A percentile compares a stretch with the other conserved stretches of the same genome.
Conservation (phyloP, 2,888 invertebrate species). For the Meiosimyza decipiens region DNA sequence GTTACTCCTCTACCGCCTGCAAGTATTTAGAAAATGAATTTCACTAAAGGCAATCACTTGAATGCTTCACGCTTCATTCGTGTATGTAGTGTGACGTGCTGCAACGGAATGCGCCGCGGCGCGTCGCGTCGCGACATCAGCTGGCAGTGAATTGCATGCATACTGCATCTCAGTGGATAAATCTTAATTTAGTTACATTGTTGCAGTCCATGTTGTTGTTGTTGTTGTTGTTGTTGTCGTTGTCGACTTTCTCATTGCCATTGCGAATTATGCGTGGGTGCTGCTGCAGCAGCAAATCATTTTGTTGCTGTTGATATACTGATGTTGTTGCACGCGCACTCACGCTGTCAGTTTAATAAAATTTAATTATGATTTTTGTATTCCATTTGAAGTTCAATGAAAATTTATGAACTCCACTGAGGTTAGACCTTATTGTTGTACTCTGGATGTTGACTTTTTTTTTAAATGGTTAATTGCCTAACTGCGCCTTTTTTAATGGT, state of each 20-base stretch:
- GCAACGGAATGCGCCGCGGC: neutral
- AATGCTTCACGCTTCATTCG: too few relatives aligned
- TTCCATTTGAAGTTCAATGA: conserved; percentile 26
- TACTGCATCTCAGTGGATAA: neutral
- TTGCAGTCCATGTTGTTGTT: neutral
- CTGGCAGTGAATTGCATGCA: conserved; percentile 8
- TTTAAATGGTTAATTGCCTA: conserved; percentile 21
- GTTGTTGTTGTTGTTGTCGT: neutral
- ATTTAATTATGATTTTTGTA: too few relatives aligned
- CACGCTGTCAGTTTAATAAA: neutral
- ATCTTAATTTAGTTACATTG: conserved; percentile 18
- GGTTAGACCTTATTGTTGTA: too few relatives aligned
- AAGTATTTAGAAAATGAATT: too few relatives aligned
- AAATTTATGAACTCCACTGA: conserved; percentile 25
- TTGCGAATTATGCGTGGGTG: neutral
- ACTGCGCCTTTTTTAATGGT: too few relatives aligned
- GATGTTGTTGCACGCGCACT: neutral
- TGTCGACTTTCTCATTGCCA: conserved; percentile 15
- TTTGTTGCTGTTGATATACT: neutral
- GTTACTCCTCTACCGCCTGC: too few relatives aligned
- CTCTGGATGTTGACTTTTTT: neutral
- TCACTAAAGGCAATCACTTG: too few relatives aligned
- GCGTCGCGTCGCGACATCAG: neutral
- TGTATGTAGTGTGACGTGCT: neutral
- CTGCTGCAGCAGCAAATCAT: neutral